Conservation (phyloP, 2,113 vertebrate genomes). For the Micromys minutus region DNA sequence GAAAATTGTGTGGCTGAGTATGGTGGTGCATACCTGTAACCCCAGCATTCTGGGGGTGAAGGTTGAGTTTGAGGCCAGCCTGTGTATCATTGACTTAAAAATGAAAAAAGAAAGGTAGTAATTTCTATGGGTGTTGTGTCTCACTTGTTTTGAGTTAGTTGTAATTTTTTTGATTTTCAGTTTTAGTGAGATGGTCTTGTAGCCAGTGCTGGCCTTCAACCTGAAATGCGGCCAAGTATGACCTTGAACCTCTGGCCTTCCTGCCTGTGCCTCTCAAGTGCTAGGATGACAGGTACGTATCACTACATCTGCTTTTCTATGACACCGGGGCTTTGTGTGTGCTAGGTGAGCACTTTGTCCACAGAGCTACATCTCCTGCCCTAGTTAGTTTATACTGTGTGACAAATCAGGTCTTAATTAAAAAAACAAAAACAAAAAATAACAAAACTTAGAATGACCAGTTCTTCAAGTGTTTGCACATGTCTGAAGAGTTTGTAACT, state of each 20-base stretch:
- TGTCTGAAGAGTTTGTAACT: not conserved
- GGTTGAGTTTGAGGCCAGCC: not conserved
- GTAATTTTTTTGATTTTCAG: not conserved
- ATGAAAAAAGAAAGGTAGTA: not conserved
- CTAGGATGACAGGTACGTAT: not conserved
- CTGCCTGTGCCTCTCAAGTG: not conserved
- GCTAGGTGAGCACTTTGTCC: not conserved
- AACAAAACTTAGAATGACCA: not conserved
- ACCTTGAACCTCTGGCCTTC: not conserved
- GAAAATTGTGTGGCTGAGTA: not conserved
- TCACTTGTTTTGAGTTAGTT: conserved; percentile 46
- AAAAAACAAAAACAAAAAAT: no score
- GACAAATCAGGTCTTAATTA: conserved; percentile 1
- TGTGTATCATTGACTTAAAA: not conserved
- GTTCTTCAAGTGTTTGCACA: not conserved
- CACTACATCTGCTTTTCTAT: not conserved
- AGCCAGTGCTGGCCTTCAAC: not conserved
- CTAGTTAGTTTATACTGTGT: conserved; percentile 9
- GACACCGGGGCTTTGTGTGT: not conserved
- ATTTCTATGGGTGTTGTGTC: not conserved
- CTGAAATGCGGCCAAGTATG: not conserved
- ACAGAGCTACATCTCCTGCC: not conserved
- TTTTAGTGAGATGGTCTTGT: not conserved
- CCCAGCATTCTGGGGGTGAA: not conserved
- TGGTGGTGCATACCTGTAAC: not conserved